Evolutionary conservation across 2,797 vertebrate genomes (phyloP).

Genomic region (Columba guinea): DNA sequence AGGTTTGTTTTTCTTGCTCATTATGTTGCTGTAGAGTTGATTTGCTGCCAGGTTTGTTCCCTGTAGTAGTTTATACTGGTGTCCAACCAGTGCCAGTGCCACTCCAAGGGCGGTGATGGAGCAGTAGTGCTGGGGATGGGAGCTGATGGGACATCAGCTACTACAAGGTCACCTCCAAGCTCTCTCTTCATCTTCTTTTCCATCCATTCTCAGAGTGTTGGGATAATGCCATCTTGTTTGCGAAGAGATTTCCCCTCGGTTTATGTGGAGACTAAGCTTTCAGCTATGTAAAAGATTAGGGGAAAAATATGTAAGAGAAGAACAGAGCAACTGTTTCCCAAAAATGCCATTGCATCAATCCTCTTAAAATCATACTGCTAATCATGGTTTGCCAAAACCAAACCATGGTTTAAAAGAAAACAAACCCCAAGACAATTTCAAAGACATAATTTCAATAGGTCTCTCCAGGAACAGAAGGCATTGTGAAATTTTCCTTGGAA

Average conservation of each 20-base stretch:
- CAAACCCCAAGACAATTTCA: background rate
- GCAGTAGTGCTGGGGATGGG: background rate
- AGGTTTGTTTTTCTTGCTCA: background rate
- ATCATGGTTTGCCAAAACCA: slow-evolving; percentile 24
- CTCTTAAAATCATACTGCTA: background rate
- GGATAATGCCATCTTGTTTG: background rate
- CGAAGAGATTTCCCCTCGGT: background rate
- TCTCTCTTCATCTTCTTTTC: background rate
- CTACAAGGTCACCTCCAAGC: background rate
- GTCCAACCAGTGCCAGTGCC: background rate
- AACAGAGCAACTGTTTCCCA: background rate
- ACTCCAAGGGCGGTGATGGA: background rate
- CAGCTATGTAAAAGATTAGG: background rate
- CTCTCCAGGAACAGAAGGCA: background rate
- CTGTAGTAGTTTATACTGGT: background rate
- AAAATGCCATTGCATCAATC: slow-evolving; percentile 11
- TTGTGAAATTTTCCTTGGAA: slow-evolving; percentile 41
- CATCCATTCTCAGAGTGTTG: background rate
- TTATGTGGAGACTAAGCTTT: background rate
- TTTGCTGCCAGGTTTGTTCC: background rate
- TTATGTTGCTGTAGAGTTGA: background rate
- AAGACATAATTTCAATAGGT: background rate
- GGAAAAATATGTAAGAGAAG: background rate
- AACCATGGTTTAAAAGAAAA: background rate
- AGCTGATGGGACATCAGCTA: background rate